Base-by-base conservation (phyloP, 1,140 invertebrate genomes). In the Samia ricini region DNA sequence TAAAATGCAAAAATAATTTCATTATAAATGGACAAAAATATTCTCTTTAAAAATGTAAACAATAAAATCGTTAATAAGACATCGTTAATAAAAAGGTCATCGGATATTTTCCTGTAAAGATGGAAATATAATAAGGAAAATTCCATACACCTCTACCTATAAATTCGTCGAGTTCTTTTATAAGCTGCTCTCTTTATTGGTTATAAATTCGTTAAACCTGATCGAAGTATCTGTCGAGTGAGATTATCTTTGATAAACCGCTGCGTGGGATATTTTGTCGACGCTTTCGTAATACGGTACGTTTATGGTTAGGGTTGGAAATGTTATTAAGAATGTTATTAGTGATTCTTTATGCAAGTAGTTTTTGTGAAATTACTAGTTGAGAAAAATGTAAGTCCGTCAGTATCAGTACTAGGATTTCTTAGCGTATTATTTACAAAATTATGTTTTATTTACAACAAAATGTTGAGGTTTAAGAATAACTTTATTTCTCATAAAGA, bases 131-230 rank as follows among this genome's bases (percentile, higher is more conserved):
- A 23, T 15, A 55, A 55, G 52, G 21, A 55, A 55, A 55, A 55
- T 55, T 15, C 10, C 22, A 55, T 55, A 55, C 52, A 52, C 50
- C 22, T 8, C 26, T 42, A 42, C 10, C 4, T n/a, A n/a, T n/a
- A n/a, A 42, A 52, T 55, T 55, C 52, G 15, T 20, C 18, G 10
- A 20, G 5, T 52, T 52, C 21, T 55, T 55, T 55, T n/a, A 55
- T 55, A 23, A 23, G 22, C 52, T 12, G 22, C 22, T 48, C 22
- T 48, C n/a, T 21, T 56, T 61, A 65, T 65, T 65, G 58, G 58
- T 59, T 60, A 57, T 51, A 56, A 29, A 60, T 55, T 65, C 63
- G 54, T 36, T 56, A 54, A 33, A 23, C 63, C 42, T 65, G 58
- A 65, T 42, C 29, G 52, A 55, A n/a, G 20, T 23, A n/a, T 22